A percentile compares a stretch with the other conserved stretches of the same genome.
Evolutionary conservation across 2,888 invertebrate genomes (phyloP).

Genomic region (Halictus ligatus): DNA sequence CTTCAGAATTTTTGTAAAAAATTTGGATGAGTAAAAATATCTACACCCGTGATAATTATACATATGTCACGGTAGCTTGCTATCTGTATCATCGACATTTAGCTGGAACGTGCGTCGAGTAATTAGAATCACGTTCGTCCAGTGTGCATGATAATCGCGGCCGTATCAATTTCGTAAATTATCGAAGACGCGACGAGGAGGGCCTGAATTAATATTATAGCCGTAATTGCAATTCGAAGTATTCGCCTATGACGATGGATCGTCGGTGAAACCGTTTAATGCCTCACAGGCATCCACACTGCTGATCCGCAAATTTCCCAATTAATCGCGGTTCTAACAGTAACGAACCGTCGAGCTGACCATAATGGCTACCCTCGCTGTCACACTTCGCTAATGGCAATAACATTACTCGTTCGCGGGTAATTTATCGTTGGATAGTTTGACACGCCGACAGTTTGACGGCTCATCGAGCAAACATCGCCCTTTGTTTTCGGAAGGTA

Average conservation of each 20-base stretch:
- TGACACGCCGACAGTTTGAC: background rate
- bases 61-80: background rate
- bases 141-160: background rate
- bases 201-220: constrained; percentile 42
- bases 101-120: background rate
- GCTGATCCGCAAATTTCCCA: constrained; percentile 62
- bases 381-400: constrained; percentile 55
- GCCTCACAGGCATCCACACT: constrained; percentile 42
- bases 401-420: constrained; percentile 49
- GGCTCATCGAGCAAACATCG: background rate
- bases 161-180: constrained; percentile 22
- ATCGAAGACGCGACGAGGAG: constrained; percentile 10
- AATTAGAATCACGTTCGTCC: constrained; percentile 20
- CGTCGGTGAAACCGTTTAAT: constrained; percentile 44
- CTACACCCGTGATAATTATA: background rate
- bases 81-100: constrained; percentile 1
- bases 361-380: constrained; percentile 55
- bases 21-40: too few relatives aligned
- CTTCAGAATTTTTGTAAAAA: background rate
- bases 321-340: constrained; percentile 61
- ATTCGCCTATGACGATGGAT: constrained; percentile 42
- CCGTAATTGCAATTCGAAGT: constrained; percentile 44
- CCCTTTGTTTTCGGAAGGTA: background rate
- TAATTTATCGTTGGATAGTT: constrained; percentile 33
- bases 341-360: constrained; percentile 46